Base-by-base conservation (phyloP, 2,113 vertebrate species). In the Rhineura floridana region DNA sequence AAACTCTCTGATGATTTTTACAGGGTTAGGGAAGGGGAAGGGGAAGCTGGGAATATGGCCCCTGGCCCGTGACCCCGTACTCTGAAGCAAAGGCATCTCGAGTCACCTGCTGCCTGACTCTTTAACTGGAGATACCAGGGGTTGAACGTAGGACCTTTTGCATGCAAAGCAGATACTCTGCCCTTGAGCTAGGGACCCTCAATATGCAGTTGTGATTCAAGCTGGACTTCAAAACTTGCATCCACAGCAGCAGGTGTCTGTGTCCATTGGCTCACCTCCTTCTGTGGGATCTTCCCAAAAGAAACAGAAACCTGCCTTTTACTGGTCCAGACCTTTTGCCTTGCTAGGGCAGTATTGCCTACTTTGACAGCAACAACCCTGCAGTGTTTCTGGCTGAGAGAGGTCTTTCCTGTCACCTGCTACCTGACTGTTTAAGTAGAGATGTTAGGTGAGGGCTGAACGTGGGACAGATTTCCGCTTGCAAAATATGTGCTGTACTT, bases 1-100 rank as follows among this genome's bases (percentile, higher is more conserved):
- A 67, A 89, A 92, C 93, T 92, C 92, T 75, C 72, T 0, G 2
- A 48, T 15, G 48, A 85, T 90, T 92, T 73, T 92, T 73, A 78
- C 42, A 81, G 90, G 93, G 42, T 13, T 25, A 87, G 78, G 17
- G 33, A 73, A 88, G 65, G 76, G 17, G 33, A 80, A 88, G 75
- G 76, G n/a, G 33, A 7, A 63, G 12, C 69, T 50, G 91, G 86
- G 70, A 81, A 89, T 84, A 17, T 39, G 19, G 79, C 55, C 55
- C 48, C 46, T 21, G 7, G 50, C 12, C 65, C 2, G 0, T 59
- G 72, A 12, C n/a, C n/a, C n/a, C n/a, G n/a, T n/a, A n/a, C n/a
- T 52, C 50, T 28, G 25, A 33, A 28, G 28, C 2, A 30, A 25
- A 33, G 28, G 28, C 28, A 7, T 30, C 63, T 67, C 63, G 25